phyloP scores from a whole-genome alignment of 2,888 invertebrate genomes.

The Aphrophora alni region DNA sequence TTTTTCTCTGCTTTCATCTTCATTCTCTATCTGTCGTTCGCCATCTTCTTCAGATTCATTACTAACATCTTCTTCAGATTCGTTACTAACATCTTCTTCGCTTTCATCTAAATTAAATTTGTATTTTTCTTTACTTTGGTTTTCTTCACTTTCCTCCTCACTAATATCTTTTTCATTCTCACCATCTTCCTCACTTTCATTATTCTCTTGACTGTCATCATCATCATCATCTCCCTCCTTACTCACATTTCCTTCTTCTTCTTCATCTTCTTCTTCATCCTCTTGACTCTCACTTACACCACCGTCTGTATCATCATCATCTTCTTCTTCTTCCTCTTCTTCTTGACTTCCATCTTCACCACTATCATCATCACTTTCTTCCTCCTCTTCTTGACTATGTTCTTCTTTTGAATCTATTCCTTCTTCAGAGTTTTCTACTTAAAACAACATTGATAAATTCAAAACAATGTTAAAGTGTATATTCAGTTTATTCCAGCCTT shows the following conservation, averaged over 20 bases:
- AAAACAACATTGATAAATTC: background rate
- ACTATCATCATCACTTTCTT: conserved; percentile 51
- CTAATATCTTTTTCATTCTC: too few species aligned
- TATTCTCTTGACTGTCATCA: conserved; percentile 55
- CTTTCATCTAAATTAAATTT: conserved; percentile 48
- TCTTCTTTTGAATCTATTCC: conserved; percentile 45
- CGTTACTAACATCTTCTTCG: conserved; percentile 55
- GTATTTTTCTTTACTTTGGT: conserved; percentile 47
- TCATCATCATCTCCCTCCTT: conserved; percentile 46
- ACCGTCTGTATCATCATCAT: conserved; percentile 51
- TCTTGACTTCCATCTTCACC: conserved; percentile 42
- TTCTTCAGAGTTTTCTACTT: conserved; percentile 31
- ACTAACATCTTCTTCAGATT: conserved; percentile 49
- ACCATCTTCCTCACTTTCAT: conserved; percentile 55
- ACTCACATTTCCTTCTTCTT: conserved; percentile 39
- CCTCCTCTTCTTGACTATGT: conserved; percentile 51
- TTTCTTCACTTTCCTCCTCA: conserved; percentile 55
- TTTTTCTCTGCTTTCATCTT: conserved; percentile 52
- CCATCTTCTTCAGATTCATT: conserved; percentile 53
- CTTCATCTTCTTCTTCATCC: conserved; percentile 51
- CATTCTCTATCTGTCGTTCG: conserved; percentile 55
- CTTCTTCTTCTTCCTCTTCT: conserved; percentile 51
- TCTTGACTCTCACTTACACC: conserved; percentile 48
- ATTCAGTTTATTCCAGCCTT: background rate
- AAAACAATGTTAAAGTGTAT: background rate